phyloP scores from a whole-genome alignment of 2,888 invertebrate genomes.

The Cephus pygmeus region DNA sequence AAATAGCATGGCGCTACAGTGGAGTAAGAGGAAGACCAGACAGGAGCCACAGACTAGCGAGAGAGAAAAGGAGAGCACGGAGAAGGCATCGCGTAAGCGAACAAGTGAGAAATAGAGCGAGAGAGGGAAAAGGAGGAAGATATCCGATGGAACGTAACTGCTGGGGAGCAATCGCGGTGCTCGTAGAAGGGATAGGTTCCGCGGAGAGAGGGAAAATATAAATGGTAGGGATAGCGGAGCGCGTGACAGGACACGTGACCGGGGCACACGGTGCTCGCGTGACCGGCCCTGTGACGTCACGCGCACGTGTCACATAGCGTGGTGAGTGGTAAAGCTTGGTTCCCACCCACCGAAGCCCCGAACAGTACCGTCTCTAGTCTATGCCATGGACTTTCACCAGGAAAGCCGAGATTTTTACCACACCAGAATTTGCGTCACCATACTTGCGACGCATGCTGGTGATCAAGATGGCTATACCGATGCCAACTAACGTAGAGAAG shows the following conservation, averaged over 20 bases:
- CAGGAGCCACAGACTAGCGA: slow-evolving; percentile 6
- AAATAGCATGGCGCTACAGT: no score
- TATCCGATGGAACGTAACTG: no score
- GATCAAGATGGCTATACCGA: no score
- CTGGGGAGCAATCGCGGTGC: no score
- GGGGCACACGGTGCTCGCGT: slow-evolving; percentile 64
- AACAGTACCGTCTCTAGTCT: slow-evolving; percentile 47
- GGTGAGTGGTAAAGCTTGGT: slow-evolving; percentile 42
- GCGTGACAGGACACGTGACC: slow-evolving; percentile 65
- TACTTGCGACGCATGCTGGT: not conserved
- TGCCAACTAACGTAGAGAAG: no score
- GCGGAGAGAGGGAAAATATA: slow-evolving; percentile 22
- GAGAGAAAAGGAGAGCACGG: not conserved
- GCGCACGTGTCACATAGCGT: slow-evolving; percentile 65
- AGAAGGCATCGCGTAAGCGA: not conserved
- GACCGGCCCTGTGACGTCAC: slow-evolving; percentile 64
- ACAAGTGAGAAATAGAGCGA: not conserved
- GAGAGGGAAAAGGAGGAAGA: not conserved
- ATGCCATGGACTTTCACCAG: slow-evolving; percentile 46
- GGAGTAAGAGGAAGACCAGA: not conserved
- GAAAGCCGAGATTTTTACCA: slow-evolving; percentile 33
- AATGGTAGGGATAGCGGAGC: slow-evolving; percentile 34
- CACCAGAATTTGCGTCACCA: slow-evolving; percentile 7
- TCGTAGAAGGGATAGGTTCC: no score
- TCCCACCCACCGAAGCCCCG: slow-evolving; percentile 29